A percentile compares a stretch with the other conserved stretches of the same genome.
phyloP scores from a whole-genome alignment of 2,797 vertebrate species.

The Spatula clypeata region DNA sequence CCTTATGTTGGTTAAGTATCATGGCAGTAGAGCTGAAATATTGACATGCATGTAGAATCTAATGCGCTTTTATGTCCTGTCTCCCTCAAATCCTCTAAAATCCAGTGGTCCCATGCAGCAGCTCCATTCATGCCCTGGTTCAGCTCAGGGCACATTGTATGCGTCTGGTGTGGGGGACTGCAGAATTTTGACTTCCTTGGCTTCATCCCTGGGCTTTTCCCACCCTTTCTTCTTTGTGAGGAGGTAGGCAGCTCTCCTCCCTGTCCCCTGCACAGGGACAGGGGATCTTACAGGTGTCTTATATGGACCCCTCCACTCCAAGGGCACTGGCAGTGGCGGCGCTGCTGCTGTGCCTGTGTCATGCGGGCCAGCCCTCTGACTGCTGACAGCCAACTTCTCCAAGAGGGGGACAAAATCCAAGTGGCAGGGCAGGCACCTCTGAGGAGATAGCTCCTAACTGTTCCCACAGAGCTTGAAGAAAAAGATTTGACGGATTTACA shows the following conservation, averaged over 20 bases:
- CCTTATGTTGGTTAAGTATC: not conserved
- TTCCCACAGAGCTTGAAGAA: conserved; percentile 66
- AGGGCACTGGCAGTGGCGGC: accelerated
- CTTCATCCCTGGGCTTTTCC: not conserved
- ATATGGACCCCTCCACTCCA: accelerated
- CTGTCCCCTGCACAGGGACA: not conserved
- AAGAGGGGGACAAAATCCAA: not conserved
- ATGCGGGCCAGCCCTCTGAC: not conserved
- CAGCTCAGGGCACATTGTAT: not conserved
- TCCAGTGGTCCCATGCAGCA: not conserved
- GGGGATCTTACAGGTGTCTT: not conserved
- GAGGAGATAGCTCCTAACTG: conserved; percentile 69
- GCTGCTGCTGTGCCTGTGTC: not conserved
- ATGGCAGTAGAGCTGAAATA: not conserved
- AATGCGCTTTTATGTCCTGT: accelerated
- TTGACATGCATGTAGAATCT: accelerated
- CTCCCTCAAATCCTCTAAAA: not conserved
- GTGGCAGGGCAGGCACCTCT: conserved; percentile 69
- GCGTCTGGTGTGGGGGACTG: not conserved
- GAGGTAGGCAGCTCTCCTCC: not conserved
- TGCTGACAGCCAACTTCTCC: conserved; percentile 17
- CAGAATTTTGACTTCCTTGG: not conserved
- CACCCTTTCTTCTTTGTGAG: not conserved
- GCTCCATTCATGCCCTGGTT: not conserved
- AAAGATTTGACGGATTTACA: conserved; percentile 63